Conservation (phyloP, 35 echinoderm and acorn worm genomes). For the Eucidaris tribuloides region DNA sequence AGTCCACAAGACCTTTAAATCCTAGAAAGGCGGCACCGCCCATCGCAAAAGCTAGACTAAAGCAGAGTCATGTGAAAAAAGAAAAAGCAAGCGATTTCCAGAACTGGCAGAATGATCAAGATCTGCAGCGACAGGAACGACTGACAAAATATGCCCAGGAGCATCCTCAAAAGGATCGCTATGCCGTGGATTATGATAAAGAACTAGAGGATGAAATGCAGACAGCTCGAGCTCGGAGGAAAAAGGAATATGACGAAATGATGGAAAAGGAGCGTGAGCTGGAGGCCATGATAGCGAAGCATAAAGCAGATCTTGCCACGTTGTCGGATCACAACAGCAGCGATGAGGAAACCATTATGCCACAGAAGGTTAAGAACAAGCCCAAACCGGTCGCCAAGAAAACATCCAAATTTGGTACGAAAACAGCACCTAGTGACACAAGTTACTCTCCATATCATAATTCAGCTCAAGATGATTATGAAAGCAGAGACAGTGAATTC, state of each 20-base stretch:
- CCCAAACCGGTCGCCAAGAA: neutral
- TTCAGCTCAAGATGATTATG: slow-evolving; percentile 2
- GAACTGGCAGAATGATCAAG: slow-evolving; percentile 93
- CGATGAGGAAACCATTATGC: slow-evolving; percentile 23
- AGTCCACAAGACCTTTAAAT: neutral
- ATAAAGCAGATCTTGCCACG: slow-evolving; percentile 47
- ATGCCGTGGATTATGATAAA: slow-evolving; percentile 19
- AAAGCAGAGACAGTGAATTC: slow-evolving; percentile 5
- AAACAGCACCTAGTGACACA: neutral
- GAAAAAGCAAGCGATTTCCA: slow-evolving; percentile 71
- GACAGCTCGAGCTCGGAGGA: slow-evolving; percentile 19
- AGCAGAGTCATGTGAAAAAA: neutral
- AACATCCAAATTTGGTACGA: neutral
- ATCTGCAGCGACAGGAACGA: slow-evolving; percentile 56
- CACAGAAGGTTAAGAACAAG: neutral
- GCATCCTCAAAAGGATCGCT: neutral
- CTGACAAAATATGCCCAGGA: slow-evolving; percentile 55
- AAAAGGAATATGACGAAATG: slow-evolving; percentile 67
- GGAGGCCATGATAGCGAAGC: slow-evolving; percentile 60
- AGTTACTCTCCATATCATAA: neutral
- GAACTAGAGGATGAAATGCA: slow-evolving; percentile 37
- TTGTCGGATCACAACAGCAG: slow-evolving; percentile 4
- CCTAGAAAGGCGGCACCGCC: neutral
- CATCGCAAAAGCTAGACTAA: neutral
- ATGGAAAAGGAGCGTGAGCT: slow-evolving; percentile 62